phyloP scores from a whole-genome alignment of 2,888 invertebrate genomes.

The Drosophila austrosaltans region DNA sequence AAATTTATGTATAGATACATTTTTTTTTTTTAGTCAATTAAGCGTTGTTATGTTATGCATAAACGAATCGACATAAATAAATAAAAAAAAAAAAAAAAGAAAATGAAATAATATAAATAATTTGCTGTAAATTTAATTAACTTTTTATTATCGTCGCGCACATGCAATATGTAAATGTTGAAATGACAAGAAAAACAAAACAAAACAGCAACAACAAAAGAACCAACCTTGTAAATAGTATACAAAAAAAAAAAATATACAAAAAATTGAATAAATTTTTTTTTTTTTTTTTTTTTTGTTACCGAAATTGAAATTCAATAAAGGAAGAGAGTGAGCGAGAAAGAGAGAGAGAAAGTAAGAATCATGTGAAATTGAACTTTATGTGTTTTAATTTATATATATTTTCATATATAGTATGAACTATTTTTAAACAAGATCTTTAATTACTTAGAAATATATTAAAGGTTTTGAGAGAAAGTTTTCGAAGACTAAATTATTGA shows the following conservation, averaged over 20 bases:
- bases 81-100: conserved; percentile 4
- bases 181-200: neutral
- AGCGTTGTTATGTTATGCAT: conserved; percentile 79
- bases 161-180: conserved; percentile 22
- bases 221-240: conserved; percentile 11
- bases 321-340: neutral
- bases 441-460: neutral
- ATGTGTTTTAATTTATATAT: conserved; percentile 4
- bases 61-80: conserved; percentile 54
- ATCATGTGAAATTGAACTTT: neutral
- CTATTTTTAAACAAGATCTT: neutral
- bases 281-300: conserved; percentile 6
- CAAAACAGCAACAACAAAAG: neutral
- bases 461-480: too few species aligned
- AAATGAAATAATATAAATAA: conserved; percentile 45
- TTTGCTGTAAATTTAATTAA: conserved; percentile 61
- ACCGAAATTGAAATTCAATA: conserved; percentile 3
- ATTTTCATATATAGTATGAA: neutral
- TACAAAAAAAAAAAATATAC: neutral
- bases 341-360: neutral
- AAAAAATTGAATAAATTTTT: neutral
- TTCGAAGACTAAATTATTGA: too few species aligned
- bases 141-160: conserved; percentile 36
- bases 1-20: neutral
- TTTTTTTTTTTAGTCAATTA: conserved; percentile 76